Evolutionary conservation across 2,113 vertebrate genomes (phyloP), one percentile per base, ranked within the genome.

Genomic region (Canis aureus): DNA sequence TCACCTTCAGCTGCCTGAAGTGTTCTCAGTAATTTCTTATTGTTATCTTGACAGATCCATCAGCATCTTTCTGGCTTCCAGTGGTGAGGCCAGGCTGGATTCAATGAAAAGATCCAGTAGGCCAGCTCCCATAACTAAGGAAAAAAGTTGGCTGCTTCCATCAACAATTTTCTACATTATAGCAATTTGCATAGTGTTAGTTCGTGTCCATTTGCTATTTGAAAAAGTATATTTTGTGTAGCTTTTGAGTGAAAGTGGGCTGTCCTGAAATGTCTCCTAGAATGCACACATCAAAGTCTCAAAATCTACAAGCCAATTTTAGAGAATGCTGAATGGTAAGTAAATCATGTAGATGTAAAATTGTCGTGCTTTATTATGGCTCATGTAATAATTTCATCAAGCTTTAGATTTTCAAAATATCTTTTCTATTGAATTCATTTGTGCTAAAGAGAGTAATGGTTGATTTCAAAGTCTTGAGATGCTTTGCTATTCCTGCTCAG

Each of bases 351-450:
- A 82, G 51, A 53, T 43, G 11, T 55, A 59, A 89, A 83, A 66
- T 71, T 35, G 55, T n/a, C 22, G 11, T 1, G 23, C 20, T 82
- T 71, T 67, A 10, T 66, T 57, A 27, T 53, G 22, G 55, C 15
- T 10, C 29, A 73, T 0, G 0, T 27, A 78, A 59, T 76, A n/a
- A 89, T 84, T 71, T 94, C 80, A n/a, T 69, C 25, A 76, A 84
- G 51, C 15, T 89, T 57, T 74, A 79, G 17, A 67, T 87, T 94
- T 92, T 86, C 76, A 15, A 88, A 76, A 66, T 89, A 79, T 51
- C 80, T 59, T 59, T 53, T 88, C 43, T 78, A 60, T 92, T 97
- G 96, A 67, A 97, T 94, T 57, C 96, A 96, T 98, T 95, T 84
- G 57, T 76, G 85, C 71, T 95, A 81, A 96, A 97, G 91, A 87